Evolutionary conservation across 2,797 vertebrate species (phyloP).

Genomic region (Rallus crepitans): DNA sequence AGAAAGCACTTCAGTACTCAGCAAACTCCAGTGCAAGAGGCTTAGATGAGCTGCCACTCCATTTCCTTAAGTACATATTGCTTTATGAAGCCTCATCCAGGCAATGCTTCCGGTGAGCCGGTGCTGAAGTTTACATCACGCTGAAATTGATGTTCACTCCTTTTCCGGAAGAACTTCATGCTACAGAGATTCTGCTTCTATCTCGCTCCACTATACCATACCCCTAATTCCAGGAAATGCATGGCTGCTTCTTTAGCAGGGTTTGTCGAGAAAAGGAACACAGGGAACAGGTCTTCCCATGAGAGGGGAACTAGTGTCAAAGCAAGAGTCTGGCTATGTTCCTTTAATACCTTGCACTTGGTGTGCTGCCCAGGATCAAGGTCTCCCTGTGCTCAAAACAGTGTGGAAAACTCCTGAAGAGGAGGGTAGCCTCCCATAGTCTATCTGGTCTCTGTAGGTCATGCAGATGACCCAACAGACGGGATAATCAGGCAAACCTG

Average conservation of each 20-base stretch:
- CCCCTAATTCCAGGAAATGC: neutral
- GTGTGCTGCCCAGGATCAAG: neutral
- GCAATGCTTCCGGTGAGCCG: neutral
- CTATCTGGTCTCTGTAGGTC: neutral
- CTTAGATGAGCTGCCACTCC: neutral
- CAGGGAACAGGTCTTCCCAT: neutral
- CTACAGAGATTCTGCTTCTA: neutral
- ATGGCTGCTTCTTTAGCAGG: neutral
- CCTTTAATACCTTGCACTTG: neutral
- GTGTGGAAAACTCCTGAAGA: neutral
- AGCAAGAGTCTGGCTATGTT: neutral
- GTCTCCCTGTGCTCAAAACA: neutral
- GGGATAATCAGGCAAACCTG: neutral
- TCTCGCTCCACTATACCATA: neutral
- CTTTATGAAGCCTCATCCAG: neutral
- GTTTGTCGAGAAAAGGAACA: neutral
- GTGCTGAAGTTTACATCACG: neutral
- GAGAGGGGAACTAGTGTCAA: neutral
- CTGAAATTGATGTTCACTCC: neutral
- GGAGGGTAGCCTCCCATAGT: neutral
- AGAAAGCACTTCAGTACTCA: neutral
- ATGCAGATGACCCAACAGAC: fast-evolving
- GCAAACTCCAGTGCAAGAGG: neutral
- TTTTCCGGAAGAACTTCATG: neutral
- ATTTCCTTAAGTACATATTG: neutral